These are phyloP conservation scores for Brachypteracias leptosomus DNA, from an alignment of 2,113 vertebrate species.

Conservation along the genomic window DNA sequence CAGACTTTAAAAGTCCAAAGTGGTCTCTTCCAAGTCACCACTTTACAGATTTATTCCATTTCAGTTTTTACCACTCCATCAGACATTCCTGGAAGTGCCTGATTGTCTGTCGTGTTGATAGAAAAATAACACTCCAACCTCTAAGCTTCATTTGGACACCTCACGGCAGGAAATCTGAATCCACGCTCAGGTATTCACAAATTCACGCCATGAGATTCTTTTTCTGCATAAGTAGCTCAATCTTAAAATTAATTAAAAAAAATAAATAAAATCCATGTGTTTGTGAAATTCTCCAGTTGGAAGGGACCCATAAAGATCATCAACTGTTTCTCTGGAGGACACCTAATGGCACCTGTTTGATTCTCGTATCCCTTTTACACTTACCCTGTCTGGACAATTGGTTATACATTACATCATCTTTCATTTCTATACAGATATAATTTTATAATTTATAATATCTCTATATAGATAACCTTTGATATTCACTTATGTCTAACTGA, in stretches of 20 bases:
- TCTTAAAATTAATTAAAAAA: neutral
- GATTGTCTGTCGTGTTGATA: neutral
- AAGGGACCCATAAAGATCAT: neutral
- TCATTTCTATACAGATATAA: neutral
- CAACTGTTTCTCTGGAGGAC: neutral
- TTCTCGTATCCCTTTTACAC: neutral
- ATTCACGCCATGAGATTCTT: neutral
- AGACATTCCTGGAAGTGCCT: neutral
- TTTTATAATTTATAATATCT: neutral
- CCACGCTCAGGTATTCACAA: neutral
- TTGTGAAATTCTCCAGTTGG: neutral
- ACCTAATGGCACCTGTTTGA: neutral
- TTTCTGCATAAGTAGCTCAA: neutral
- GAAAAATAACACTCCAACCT: neutral
- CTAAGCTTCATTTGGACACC: neutral
- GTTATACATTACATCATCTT: neutral
- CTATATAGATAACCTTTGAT: neutral
- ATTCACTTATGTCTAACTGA: neutral
- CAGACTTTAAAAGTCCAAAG: neutral
- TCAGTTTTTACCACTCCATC: neutral
- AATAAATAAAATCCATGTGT: neutral
- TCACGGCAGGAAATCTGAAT: neutral
- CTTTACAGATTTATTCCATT: neutral
- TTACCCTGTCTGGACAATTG: neutral
- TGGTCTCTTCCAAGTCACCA: neutral